Percentiles rank a stretch among this genome's conserved stretches.
Evolutionary conservation across 2,113 vertebrate species (phyloP).

Genomic region (Ivindomyrus marchei): DNA sequence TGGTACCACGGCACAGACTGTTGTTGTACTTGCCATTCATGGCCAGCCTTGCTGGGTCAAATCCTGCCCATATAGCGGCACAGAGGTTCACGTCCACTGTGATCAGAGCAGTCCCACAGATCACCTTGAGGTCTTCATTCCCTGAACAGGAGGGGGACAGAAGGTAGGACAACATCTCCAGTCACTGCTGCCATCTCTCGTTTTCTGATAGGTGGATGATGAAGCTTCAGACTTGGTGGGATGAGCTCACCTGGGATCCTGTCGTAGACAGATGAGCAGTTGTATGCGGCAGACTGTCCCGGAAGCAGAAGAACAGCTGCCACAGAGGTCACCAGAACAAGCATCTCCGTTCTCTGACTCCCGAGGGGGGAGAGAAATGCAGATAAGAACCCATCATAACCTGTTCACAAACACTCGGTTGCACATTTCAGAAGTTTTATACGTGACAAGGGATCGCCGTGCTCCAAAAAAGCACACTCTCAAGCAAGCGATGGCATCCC

Average conservation of each 20-base stretch:
- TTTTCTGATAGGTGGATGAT: not conserved
- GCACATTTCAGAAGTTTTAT: not conserved
- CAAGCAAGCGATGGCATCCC: not conserved
- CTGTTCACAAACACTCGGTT: not conserved
- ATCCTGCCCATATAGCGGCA: conserved; percentile 61
- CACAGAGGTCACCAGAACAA: conserved; percentile 42
- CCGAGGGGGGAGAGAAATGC: not conserved
- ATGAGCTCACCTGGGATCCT: conserved; percentile 51
- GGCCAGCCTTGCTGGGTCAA: conserved; percentile 48
- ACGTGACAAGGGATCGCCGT: not conserved
- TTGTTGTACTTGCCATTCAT: conserved; percentile 58
- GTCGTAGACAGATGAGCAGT: conserved; percentile 52
- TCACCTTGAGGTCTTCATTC: conserved; percentile 54
- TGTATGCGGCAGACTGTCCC: conserved; percentile 38
- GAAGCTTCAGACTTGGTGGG: not conserved
- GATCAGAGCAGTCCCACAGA: conserved; percentile 55
- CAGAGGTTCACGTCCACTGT: conserved; percentile 62
- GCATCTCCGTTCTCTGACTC: conserved; percentile 14
- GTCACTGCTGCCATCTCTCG: not conserved
- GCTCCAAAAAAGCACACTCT: not conserved
- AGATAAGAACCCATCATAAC: not conserved
- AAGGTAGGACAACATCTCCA: not conserved
- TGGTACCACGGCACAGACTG: conserved; percentile 44
- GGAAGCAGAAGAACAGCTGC: conserved; percentile 43
- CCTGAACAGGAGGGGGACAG: conserved; percentile 34